Conservation (phyloP, 2,797 vertebrate species). For the Sebastes kiyomatsui region DNA sequence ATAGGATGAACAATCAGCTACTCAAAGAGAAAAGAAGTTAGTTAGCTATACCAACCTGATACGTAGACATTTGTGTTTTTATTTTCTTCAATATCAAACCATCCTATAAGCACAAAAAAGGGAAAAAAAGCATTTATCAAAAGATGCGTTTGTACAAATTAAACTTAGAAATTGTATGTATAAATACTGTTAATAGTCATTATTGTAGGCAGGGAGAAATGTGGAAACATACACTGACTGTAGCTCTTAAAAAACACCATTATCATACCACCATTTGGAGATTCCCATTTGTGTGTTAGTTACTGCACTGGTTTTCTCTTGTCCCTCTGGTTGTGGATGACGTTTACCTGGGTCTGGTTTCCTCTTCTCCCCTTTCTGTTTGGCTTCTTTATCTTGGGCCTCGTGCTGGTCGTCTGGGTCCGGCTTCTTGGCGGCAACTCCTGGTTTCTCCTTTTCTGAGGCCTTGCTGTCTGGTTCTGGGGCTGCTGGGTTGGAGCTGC, state of each 20-base stretch:
- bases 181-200: not conserved
- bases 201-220: not conserved
- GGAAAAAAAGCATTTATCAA: not conserved
- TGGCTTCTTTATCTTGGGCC: constrained; percentile 52
- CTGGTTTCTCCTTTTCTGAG: constrained; percentile 39
- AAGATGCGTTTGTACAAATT: not conserved
- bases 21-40: not conserved
- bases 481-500: constrained; percentile 24
- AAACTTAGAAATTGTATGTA: not conserved
- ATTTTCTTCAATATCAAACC: constrained; percentile 94
- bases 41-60: constrained; percentile 84
- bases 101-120: constrained; percentile 81
- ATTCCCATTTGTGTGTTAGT: not conserved
- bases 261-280: not conserved
- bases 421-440: not conserved
- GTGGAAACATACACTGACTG: not conserved
- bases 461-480: constrained; percentile 26
- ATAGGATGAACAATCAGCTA: not conserved
- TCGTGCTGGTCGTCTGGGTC: constrained; percentile 34
- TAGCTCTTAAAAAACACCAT: not conserved
- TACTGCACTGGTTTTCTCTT: not conserved
- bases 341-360: constrained; percentile 89
- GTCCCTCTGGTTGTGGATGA: not conserved
- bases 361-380: constrained; percentile 91
- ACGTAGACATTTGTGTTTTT: constrained; percentile 98